These are phyloP conservation scores for Priocnemis perturbator DNA, from an alignment of 2,888 invertebrate species.

Conservation along the genomic window DNA sequence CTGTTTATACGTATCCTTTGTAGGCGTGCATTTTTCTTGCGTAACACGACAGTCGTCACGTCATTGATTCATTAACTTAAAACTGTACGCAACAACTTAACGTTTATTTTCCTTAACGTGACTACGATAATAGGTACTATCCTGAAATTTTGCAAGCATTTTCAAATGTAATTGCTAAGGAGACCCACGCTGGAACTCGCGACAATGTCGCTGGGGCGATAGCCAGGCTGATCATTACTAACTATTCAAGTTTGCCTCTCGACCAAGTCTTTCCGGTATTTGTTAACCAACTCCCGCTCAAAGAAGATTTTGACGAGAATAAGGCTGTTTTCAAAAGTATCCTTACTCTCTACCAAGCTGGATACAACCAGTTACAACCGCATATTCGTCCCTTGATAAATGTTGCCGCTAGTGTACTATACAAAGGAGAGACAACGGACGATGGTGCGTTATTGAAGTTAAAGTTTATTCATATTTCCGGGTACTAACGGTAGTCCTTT, in stretches of 20 bases:
- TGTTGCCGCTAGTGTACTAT: slow-evolving; percentile 77
- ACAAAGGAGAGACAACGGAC: slow-evolving; percentile 78
- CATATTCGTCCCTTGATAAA: slow-evolving; percentile 78
- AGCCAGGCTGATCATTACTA: slow-evolving; percentile 83
- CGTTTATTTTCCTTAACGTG: slow-evolving; percentile 49
- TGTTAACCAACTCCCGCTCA: slow-evolving; percentile 83
- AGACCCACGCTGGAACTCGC: slow-evolving; percentile 81
- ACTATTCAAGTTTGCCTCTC: slow-evolving; percentile 81
- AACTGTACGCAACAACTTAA: slow-evolving; percentile 14
- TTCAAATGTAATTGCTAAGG: slow-evolving; percentile 81
- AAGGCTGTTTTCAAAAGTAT: slow-evolving; percentile 83
- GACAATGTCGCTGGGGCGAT: slow-evolving; percentile 89
- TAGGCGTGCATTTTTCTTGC: neutral
- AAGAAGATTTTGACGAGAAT: slow-evolving; percentile 86
- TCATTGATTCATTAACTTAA: slow-evolving; percentile 1
- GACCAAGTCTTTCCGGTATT: slow-evolving; percentile 85
- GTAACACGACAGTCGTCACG: neutral
- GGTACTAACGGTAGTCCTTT: slow-evolving; percentile 16
- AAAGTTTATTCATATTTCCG: slow-evolving; percentile 39
- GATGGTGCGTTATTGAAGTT: slow-evolving; percentile 72
- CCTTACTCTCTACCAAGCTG: slow-evolving; percentile 79
- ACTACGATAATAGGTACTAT: slow-evolving; percentile 79
- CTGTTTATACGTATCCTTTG: slow-evolving; percentile 79
- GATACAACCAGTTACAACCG: slow-evolving; percentile 77
- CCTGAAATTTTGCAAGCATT: slow-evolving; percentile 81